phyloP scores from a whole-genome alignment of 2,113 vertebrate genomes.

The Arothron firmamentum region DNA sequence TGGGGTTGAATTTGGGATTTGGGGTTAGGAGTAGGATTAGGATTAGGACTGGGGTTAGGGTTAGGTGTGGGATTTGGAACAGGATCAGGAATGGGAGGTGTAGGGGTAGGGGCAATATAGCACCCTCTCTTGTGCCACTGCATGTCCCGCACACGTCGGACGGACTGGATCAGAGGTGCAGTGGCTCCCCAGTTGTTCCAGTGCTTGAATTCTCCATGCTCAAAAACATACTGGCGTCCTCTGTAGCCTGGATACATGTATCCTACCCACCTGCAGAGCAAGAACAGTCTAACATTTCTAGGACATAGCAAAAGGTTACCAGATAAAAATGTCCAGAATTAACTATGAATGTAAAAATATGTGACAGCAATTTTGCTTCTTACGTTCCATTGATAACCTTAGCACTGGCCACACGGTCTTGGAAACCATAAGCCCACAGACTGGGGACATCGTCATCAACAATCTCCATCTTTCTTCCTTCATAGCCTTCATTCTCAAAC shows the following conservation, averaged over 20 bases:
- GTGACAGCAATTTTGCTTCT: conserved; percentile 51
- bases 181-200: conserved; percentile 91
- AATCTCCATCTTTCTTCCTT: conserved; percentile 91
- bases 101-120: conserved; percentile 61
- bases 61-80: not conserved
- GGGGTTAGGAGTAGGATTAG: conserved; percentile 55
- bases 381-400: conserved; percentile 87
- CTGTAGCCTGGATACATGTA: conserved; percentile 91
- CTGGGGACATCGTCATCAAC: conserved; percentile 88
- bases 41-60: conserved; percentile 47
- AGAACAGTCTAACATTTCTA: not conserved
- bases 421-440: conserved; percentile 91
- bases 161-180: conserved; percentile 86
- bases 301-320: not conserved
- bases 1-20: conserved; percentile 51
- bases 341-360: not conserved
- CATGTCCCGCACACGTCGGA: conserved; percentile 87
- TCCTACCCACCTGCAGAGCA: conserved; percentile 85
- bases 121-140: conserved; percentile 87
- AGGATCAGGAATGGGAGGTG: conserved; percentile 29
- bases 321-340: not conserved
- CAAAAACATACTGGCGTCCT: conserved; percentile 86
- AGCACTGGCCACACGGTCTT: conserved; percentile 87
- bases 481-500: conserved; percentile 81
- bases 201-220: conserved; percentile 88